phyloP scores from a whole-genome alignment of 2,113 vertebrate species.

The Herpailurus yagouaroundi region DNA sequence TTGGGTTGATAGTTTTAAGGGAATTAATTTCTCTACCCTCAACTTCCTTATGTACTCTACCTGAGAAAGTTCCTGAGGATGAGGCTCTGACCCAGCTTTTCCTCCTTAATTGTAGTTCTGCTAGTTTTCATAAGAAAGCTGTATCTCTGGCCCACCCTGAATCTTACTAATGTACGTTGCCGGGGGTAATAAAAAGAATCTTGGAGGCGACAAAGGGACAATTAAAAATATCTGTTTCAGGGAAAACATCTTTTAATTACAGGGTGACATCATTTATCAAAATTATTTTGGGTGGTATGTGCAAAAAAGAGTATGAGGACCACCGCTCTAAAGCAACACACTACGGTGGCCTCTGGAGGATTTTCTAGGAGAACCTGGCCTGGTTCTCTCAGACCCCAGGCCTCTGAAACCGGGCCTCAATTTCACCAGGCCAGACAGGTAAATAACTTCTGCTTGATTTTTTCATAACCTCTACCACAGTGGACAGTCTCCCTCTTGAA shows the following conservation, averaged over 20 bases:
- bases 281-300: not conserved
- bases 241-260: not conserved
- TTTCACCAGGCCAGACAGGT: not conserved
- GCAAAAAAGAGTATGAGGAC: not conserved
- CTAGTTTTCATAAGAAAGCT: not conserved
- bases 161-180: not conserved
- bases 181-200: not conserved
- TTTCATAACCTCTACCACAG: not conserved
- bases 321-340: not conserved
- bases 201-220: not conserved
- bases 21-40: conserved; percentile 7
- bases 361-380: not conserved
- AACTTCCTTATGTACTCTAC: not conserved
- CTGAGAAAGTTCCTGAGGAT: not conserved
- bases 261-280: not conserved
- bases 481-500: not conserved
- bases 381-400: not conserved
- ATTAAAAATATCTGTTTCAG: not conserved
- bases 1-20: not conserved
- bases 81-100: not conserved
- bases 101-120: not conserved
- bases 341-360: not conserved
- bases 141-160: not conserved
- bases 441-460: not conserved
- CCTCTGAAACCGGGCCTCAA: not conserved